Percentiles rank a stretch among this genome's conserved stretches.
Conservation (phyloP, 2,113 vertebrate genomes). For the Apodemus speciosus region DNA sequence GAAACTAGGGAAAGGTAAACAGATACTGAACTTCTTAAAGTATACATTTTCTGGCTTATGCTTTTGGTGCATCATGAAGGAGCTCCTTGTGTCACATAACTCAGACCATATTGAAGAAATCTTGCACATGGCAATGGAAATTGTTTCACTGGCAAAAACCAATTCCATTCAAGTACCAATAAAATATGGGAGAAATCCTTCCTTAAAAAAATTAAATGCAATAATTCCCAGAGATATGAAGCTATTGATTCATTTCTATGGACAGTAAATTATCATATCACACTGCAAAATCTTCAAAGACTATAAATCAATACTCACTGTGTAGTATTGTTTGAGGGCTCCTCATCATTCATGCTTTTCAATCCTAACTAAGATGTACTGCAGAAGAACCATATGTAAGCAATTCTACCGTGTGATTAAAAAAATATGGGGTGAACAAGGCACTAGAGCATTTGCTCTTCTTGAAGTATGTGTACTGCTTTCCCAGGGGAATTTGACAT, state of each 20-base stretch:
- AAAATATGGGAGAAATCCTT: neutral
- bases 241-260: neutral
- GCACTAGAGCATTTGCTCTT: neutral
- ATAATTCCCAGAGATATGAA: neutral
- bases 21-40: neutral
- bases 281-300: neutral
- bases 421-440: neutral
- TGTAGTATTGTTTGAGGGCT: neutral
- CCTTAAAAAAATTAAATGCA: neutral
- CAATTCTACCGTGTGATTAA: neutral
- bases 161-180: neutral
- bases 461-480: neutral
- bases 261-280: neutral
- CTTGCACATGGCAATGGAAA: conserved; percentile 46
- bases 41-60: neutral
- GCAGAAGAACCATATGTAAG: neutral
- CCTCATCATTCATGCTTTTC: neutral
- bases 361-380: neutral
- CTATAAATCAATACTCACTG: neutral
- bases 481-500: neutral
- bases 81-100: neutral
- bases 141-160: conserved; percentile 23
- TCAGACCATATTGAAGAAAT: conserved; percentile 18
- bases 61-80: neutral
- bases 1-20: neutral